A percentile compares a stretch with the other conserved stretches of the same genome.
Conservation (phyloP, 2,888 invertebrate species). For the Falcaria lacertinaria region DNA sequence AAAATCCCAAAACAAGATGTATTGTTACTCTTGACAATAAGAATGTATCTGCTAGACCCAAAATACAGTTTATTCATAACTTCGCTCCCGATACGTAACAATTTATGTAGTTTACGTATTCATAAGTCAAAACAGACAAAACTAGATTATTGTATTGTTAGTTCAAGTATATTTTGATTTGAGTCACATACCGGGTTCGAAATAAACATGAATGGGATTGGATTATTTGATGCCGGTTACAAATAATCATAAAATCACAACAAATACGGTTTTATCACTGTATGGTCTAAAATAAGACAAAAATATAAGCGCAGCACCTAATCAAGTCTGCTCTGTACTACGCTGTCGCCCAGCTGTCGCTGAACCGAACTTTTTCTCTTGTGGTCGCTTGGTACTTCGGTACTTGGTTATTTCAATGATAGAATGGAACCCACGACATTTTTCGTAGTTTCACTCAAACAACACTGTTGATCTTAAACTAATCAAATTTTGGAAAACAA, state of each 20-base stretch:
- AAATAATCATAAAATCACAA: too few relatives aligned
- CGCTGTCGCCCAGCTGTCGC: too few relatives aligned
- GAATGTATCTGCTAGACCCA: too few relatives aligned
- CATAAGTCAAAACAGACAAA: too few relatives aligned
- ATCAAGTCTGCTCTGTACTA: conserved; percentile 34
- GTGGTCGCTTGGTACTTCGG: conserved; percentile 37
- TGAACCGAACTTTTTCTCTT: conserved; percentile 40
- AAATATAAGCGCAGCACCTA: conserved; percentile 27
- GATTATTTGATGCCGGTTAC: neutral
- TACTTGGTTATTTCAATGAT: conserved; percentile 63
- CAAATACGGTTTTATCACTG: neutral
- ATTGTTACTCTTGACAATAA: too few relatives aligned
- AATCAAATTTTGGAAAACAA: conserved; percentile 10
- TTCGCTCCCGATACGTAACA: conserved; percentile 16
- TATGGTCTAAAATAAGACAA: conserved; percentile 8
- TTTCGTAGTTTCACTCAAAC: conserved; percentile 24
- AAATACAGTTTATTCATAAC: conserved; percentile 1
- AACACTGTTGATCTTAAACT: conserved; percentile 14
- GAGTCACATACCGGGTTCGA: neutral
- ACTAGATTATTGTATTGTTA: too few relatives aligned
- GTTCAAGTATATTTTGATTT: too few relatives aligned
- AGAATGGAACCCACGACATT: conserved; percentile 44
- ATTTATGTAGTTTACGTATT: conserved; percentile 6
- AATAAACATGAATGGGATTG: neutral
- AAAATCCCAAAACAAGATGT: too few relatives aligned